Conservation (phyloP, 2,797 vertebrate species). For the Peromyscus nudipes region DNA sequence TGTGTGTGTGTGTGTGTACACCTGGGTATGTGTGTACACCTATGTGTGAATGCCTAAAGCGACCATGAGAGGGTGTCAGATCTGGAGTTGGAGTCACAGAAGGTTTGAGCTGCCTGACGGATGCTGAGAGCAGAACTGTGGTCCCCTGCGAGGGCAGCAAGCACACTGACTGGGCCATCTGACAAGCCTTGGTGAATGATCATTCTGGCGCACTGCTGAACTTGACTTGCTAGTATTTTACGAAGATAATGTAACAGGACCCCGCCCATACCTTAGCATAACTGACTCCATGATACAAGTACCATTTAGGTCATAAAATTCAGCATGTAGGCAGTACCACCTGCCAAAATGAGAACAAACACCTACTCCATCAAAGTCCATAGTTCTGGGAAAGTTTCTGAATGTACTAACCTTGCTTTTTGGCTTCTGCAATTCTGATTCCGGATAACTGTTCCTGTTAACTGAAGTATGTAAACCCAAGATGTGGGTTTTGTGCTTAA, state of each 20-base stretch:
- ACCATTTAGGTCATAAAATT: background rate
- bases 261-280: background rate
- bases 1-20: no score
- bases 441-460: background rate
- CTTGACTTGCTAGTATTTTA: background rate
- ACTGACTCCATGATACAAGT: background rate
- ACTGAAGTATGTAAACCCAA: background rate
- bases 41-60: background rate
- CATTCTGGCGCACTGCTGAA: background rate
- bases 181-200: background rate
- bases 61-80: background rate
- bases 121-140: background rate
- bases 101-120: no score
- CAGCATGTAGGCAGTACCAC: background rate
- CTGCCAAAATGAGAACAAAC: background rate
- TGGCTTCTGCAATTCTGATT: background rate
- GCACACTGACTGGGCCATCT: background rate
- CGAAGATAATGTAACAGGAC: background rate
- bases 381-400: background rate
- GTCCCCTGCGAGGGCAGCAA: background rate
- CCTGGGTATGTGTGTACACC: background rate
- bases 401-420: background rate
- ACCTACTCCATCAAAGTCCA: background rate
- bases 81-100: no score
- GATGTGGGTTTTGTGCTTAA: background rate